phyloP scores from a whole-genome alignment of 2,113 vertebrate species.

The Oenanthe melanoleuca region DNA sequence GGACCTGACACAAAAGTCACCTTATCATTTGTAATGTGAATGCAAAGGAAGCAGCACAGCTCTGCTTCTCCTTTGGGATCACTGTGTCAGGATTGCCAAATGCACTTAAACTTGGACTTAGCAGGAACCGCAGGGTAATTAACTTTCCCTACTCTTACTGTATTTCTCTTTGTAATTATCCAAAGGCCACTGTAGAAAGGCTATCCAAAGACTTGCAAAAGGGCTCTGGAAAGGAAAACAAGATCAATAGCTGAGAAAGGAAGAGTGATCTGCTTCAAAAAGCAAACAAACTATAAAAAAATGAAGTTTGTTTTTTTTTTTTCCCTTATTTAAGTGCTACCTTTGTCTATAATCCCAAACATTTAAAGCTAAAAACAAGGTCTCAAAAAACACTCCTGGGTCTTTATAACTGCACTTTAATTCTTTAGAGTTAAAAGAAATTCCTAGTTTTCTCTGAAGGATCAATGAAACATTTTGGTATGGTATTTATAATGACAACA shows the following conservation, averaged over 20 bases:
- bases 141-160: neutral
- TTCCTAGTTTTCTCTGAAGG: neutral
- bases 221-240: neutral
- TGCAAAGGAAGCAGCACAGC: neutral
- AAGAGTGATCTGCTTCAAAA: neutral
- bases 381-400: neutral
- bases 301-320: neutral
- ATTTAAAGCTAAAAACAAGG: neutral
- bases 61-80: neutral
- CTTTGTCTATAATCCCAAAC: neutral
- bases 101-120: neutral
- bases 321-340: neutral
- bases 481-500: neutral
- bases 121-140: neutral
- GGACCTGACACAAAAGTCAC: neutral
- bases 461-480: neutral
- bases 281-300: neutral
- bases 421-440: neutral
- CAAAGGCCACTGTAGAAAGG: neutral
- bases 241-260: neutral
- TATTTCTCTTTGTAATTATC: neutral
- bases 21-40: neutral
- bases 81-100: neutral
- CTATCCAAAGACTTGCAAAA: neutral
- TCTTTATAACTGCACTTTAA: neutral